Percentiles rank a stretch among this genome's conserved stretches.
These are phyloP conservation scores for Thyatira batis DNA, from an alignment of 2,888 invertebrate species.

Conservation along the genomic window DNA sequence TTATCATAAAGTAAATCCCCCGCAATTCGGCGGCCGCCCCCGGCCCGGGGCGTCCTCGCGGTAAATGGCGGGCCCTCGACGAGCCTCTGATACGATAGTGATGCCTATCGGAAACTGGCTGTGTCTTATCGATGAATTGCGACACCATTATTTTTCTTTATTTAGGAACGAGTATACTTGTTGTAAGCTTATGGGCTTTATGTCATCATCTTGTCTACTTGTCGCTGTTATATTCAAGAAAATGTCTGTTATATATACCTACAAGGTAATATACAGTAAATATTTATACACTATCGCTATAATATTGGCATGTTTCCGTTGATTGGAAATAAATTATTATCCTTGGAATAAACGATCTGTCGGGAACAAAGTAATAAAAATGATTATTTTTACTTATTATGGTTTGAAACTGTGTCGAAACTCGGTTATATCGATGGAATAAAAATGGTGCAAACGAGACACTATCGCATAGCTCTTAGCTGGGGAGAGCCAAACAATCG, in stretches of 20 bases:
- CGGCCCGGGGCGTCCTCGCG: constrained; percentile 53
- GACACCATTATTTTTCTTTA: background rate
- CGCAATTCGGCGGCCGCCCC: constrained; percentile 72
- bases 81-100: constrained; percentile 52
- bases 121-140: constrained; percentile 42
- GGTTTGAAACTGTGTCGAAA: no score
- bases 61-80: constrained; percentile 65
- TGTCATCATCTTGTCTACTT: background rate
- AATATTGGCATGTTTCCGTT: no score
- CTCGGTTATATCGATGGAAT: constrained; percentile 1
- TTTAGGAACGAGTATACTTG: background rate
- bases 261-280: no score
- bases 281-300: no score
- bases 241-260: no score
- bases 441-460: constrained; percentile 29
- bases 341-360: no score
- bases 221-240: background rate
- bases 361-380: no score
- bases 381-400: no score
- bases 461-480: constrained; percentile 41
- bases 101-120: constrained; percentile 43
- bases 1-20: constrained; percentile 81
- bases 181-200: background rate
- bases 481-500: constrained; percentile 59
- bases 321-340: no score